These are phyloP conservation scores for Cyprinella venusta DNA, from an alignment of 2,797 vertebrate genomes.

Conservation along the genomic window DNA sequence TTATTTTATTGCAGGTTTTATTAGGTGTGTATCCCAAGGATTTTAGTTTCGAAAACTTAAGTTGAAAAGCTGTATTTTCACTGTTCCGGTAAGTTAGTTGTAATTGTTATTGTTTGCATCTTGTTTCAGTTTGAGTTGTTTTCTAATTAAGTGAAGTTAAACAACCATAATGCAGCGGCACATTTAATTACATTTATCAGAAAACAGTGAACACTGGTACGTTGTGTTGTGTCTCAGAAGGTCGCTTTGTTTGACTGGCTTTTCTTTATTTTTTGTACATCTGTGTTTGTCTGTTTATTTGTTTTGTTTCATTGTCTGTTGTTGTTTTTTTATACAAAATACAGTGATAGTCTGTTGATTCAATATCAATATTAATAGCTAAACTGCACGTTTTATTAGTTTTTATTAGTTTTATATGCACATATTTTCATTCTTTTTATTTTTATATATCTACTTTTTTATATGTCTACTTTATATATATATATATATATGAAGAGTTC, in stretches of 20 bases:
- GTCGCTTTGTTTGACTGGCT: neutral
- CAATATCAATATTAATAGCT: neutral
- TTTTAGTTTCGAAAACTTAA: neutral
- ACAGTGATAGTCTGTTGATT: neutral
- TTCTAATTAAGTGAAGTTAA: neutral
- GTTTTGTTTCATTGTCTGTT: too few species aligned
- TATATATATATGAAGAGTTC: too few species aligned
- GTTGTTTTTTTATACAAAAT: too few species aligned
- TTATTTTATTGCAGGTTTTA: neutral
- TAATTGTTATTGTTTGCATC: neutral
- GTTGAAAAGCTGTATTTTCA: neutral
- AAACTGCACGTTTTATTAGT: neutral
- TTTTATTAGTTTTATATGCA: too few species aligned
- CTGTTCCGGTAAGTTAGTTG: neutral
- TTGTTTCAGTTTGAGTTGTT: neutral
- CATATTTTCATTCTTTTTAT: neutral
- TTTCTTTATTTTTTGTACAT: too few species aligned
- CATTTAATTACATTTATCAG: neutral
- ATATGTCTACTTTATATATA: too few species aligned
- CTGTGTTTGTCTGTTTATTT: neutral
- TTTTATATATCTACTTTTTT: too few species aligned
- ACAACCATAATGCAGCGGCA: neutral
- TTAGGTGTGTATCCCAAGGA: neutral
- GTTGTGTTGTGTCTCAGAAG: too few species aligned
- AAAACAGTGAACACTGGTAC: neutral